Percentiles rank a stretch among this genome's conserved stretches.
Conservation (phyloP, 2,797 vertebrate species). For the Sphenopsis melanotis region DNA sequence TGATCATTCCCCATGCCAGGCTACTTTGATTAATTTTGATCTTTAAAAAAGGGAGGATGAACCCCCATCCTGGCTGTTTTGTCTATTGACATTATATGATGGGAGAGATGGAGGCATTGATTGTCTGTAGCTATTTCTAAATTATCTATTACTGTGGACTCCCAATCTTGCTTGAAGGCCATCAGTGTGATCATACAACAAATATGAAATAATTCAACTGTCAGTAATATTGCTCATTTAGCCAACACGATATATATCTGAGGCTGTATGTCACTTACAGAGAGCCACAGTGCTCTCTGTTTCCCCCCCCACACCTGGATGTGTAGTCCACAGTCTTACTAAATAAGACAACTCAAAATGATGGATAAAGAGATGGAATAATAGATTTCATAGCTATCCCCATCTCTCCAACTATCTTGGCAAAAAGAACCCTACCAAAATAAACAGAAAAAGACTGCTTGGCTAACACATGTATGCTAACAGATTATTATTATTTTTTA, state of each 20-base stretch:
- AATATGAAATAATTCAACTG: neutral
- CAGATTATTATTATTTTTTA: neutral
- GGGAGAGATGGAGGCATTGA: neutral
- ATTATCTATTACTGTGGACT: neutral
- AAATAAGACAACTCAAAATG: neutral
- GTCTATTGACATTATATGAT: neutral
- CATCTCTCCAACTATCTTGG: neutral
- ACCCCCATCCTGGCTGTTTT: neutral
- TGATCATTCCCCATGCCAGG: neutral
- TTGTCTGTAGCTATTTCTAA: neutral
- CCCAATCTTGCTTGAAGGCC: neutral
- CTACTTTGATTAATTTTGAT: neutral
- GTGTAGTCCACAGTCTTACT: neutral
- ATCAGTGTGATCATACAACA: neutral
- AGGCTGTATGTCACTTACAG: neutral
- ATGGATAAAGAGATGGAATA: neutral
- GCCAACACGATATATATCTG: neutral
- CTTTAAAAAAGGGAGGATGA: neutral
- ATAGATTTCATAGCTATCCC: neutral
- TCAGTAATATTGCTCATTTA: neutral
- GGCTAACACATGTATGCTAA: neutral
- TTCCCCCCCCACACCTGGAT: neutral
- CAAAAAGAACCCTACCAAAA: neutral
- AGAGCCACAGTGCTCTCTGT: neutral
- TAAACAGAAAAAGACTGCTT: neutral